phyloP scores from a whole-genome alignment of 2,113 vertebrate species.

The Poeciliopsis turrubarensis region DNA sequence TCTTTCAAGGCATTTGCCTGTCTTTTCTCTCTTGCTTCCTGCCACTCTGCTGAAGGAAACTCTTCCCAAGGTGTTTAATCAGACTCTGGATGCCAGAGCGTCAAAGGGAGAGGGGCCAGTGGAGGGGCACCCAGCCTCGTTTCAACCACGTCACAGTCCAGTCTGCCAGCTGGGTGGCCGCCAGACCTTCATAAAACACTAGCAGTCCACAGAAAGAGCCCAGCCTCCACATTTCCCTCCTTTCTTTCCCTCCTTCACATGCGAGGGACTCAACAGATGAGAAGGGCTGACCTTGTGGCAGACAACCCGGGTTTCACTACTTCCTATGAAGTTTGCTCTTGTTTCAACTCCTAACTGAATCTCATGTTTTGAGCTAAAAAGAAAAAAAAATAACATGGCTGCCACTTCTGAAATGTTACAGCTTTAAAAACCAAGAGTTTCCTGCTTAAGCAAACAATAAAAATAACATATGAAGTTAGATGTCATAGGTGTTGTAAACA shows the following conservation, averaged over 20 bases:
- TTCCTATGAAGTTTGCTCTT: conserved; percentile 23
- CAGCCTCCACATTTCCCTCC: conserved; percentile 38
- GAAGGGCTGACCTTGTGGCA: conserved; percentile 22
- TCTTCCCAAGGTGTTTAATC: conserved; percentile 45
- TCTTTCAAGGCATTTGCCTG: conserved; percentile 41
- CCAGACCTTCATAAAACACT: conserved; percentile 73
- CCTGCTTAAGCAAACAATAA: background rate
- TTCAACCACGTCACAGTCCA: conserved; percentile 42
- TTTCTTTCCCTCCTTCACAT: conserved; percentile 41
- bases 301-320: conserved; percentile 31
- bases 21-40: conserved; percentile 41
- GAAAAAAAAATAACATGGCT: background rate
- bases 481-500: background rate
- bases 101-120: conserved; percentile 64
- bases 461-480: background rate
- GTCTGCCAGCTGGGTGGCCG: conserved; percentile 70
- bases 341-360: conserved; percentile 3
- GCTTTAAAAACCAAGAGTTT: background rate
- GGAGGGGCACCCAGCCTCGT: conserved; percentile 58
- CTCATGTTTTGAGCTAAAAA: conserved; percentile 2
- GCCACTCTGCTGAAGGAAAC: conserved; percentile 6
- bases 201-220: conserved; percentile 50
- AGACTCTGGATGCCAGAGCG: conserved; percentile 36
- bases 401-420: conserved; percentile 16
- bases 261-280: conserved; percentile 23